These are phyloP conservation scores for Collichthys lucidus DNA, from an alignment of 2,113 vertebrate genomes.

Conservation along the genomic window DNA sequence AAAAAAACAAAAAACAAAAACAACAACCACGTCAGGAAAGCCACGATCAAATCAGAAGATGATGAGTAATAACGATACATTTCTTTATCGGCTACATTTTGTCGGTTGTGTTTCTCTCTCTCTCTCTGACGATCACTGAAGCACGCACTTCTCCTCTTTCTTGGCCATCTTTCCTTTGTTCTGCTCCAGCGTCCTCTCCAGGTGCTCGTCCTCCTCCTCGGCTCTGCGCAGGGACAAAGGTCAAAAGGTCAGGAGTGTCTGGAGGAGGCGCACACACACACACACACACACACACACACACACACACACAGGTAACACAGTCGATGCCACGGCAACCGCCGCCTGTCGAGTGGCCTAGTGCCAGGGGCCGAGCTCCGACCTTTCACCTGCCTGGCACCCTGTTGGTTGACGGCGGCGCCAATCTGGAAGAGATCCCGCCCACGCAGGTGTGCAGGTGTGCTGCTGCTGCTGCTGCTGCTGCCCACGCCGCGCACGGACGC, in stretches of 20 bases:
- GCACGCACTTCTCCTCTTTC: constrained; percentile 97
- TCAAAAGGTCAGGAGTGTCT: constrained; percentile 67
- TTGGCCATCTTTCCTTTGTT: constrained; percentile 99
- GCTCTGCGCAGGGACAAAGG: constrained; percentile 85
- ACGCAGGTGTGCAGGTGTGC: constrained; percentile 44
- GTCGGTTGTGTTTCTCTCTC: constrained; percentile 46
- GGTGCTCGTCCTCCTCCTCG: constrained; percentile 98
- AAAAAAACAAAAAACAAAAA: constrained; percentile 35
- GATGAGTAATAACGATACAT: constrained; percentile 51
- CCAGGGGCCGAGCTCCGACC: constrained; percentile 57
- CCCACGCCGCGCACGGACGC: background rate
- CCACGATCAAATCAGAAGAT: constrained; percentile 60
- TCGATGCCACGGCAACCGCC: constrained; percentile 28
- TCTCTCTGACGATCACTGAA: constrained; percentile 87
- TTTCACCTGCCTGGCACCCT: constrained; percentile 59
- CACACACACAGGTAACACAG: constrained; percentile 40
- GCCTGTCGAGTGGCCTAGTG: constrained; percentile 53
- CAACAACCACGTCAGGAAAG: constrained; percentile 52
- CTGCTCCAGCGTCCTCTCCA: constrained; percentile 98
- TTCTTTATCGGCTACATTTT: constrained; percentile 75
- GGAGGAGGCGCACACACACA: background rate
- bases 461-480: background rate
- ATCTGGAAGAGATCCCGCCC: constrained; percentile 50
- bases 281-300: too few relatives aligned
- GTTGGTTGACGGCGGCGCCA: constrained; percentile 11